Evolutionary conservation across 2,888 invertebrate species (phyloP).

Genomic region (Limnephilus auricula): DNA sequence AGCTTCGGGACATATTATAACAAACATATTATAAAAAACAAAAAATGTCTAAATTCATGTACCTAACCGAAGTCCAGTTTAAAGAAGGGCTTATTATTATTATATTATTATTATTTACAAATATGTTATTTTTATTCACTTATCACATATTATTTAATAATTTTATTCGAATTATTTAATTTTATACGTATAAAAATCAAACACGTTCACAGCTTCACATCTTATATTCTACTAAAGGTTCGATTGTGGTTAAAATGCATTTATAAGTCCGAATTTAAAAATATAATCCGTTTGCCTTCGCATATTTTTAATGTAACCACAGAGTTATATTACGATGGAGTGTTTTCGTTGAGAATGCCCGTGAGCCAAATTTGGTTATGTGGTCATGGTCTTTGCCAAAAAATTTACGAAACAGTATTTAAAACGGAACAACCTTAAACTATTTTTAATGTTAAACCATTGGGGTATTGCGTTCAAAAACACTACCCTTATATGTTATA

Average conservation of each 20-base stretch:
- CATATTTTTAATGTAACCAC: background rate
- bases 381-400: background rate
- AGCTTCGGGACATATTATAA: too few species aligned
- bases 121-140: background rate
- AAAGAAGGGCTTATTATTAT: too few species aligned
- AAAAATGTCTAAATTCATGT: too few species aligned
- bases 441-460: background rate
- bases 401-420: too few species aligned
- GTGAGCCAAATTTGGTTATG: background rate
- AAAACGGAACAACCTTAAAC: background rate
- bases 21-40: too few species aligned
- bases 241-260: background rate
- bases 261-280: background rate
- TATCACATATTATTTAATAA: background rate
- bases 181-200: background rate
- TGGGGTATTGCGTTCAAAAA: background rate
- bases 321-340: background rate
- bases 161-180: too few species aligned
- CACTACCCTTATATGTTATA: too few species aligned
- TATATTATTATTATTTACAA: background rate
- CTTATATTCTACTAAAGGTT: background rate
- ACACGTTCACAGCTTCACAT: background rate
- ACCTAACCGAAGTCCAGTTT: too few species aligned
- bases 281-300: background rate
- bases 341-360: background rate